Evolutionary conservation across 30 jellyfish, hydroid and myxozoan genomes (phyloP).

Genomic region (Turritopsis dohrnii): DNA sequence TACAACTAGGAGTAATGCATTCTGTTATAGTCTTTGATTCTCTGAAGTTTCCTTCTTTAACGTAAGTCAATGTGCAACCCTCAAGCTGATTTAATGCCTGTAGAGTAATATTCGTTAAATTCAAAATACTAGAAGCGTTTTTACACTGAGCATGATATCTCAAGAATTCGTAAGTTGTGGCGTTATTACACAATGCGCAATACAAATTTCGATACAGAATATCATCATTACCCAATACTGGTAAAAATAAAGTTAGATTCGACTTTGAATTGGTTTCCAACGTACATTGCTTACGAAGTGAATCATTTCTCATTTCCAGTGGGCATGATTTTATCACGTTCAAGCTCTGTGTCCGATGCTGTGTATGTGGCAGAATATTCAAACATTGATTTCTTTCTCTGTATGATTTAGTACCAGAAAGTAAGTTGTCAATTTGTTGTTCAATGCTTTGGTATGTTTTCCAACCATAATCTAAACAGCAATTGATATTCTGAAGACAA

Average conservation of each 20-base stretch:
- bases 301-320: not conserved
- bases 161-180: not conserved
- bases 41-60: not conserved
- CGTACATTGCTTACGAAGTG: not conserved
- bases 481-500: not conserved
- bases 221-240: not conserved
- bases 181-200: not conserved
- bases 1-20: not conserved
- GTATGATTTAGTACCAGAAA: not conserved
- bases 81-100: not conserved
- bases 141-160: not conserved
- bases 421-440: not conserved
- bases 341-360: not conserved
- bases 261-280: too few species aligned
- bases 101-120: not conserved
- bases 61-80: not conserved
- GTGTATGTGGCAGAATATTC: not conserved
- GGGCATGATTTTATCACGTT: not conserved
- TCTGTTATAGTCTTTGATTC: not conserved
- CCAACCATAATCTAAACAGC: conserved; percentile 11
- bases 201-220: not conserved
- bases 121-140: not conserved
- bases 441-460: not conserved
- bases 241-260: not conserved
- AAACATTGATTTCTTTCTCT: not conserved